Evolutionary conservation across 2,113 vertebrate species (phyloP).

Genomic region (Gymnarchus niloticus): DNA sequence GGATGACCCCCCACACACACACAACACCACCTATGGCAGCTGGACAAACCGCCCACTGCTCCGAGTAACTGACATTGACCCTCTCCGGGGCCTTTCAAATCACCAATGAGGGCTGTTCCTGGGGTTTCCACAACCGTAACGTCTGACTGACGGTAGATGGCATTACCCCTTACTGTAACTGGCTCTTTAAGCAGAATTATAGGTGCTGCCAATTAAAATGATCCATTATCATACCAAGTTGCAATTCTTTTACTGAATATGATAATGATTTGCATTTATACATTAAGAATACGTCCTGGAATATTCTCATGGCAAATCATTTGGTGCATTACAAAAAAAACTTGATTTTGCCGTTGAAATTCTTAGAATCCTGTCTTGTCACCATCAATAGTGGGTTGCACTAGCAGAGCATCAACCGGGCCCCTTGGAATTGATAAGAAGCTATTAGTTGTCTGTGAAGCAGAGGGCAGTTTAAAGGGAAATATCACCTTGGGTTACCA

Average conservation of each 20-base stretch:
- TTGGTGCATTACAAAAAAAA: not conserved
- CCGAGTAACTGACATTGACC: conserved; percentile 15
- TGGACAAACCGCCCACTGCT: conserved; percentile 44
- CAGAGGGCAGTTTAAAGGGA: conserved; percentile 35
- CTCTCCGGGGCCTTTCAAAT: not conserved
- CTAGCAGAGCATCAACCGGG: not conserved
- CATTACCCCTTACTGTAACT: not conserved
- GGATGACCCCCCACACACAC: not conserved
- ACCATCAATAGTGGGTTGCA: not conserved
- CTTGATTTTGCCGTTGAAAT: not conserved
- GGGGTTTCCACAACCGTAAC: not conserved
- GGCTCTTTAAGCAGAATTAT: not conserved
- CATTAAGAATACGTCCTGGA: not conserved
- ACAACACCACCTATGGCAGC: conserved; percentile 31
- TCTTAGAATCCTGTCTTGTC: not conserved
- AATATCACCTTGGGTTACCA: conserved; percentile 45
- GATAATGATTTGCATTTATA: too few relatives aligned
- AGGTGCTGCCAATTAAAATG: not conserved
- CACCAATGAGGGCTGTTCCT: not conserved
- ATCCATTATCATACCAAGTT: not conserved
- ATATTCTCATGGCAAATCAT: not conserved
- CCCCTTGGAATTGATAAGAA: not conserved
- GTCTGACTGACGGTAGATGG: not conserved
- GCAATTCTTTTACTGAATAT: not conserved
- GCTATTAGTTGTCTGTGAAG: conserved; percentile 23